Evolutionary conservation across 2,888 invertebrate genomes (phyloP).

Genomic region (Chouioia cunea): DNA sequence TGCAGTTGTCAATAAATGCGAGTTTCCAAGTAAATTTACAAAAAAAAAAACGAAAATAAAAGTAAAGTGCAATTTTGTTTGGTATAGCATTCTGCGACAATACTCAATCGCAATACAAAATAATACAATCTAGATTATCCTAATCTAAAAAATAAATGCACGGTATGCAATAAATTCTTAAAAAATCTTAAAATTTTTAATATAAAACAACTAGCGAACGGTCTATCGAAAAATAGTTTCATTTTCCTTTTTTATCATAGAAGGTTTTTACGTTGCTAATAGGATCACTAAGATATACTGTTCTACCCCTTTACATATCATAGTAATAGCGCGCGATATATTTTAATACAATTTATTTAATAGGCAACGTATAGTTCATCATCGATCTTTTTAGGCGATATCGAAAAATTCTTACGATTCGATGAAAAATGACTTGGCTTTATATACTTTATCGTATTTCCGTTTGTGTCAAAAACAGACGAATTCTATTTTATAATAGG

Average conservation of each 20-base stretch:
- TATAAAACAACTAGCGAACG: too few relatives aligned
- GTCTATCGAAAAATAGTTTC: too few relatives aligned
- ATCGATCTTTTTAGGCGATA: slow-evolving; percentile 16
- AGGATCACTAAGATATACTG: too few relatives aligned
- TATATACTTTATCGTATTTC: slow-evolving; percentile 12
- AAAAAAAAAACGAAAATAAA: slow-evolving; percentile 23
- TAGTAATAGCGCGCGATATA: too few relatives aligned
- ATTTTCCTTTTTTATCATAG: too few relatives aligned
- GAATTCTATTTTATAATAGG: too few relatives aligned
- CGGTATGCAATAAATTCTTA: not conserved
- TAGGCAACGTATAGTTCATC: not conserved
- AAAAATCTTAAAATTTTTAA: too few relatives aligned
- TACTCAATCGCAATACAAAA: slow-evolving; percentile 10
- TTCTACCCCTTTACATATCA: slow-evolving; percentile 17
- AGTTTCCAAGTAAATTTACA: slow-evolving; percentile 27
- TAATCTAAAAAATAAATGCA: not conserved
- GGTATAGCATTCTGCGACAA: slow-evolving; percentile 31
- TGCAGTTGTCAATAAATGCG: slow-evolving; percentile 13
- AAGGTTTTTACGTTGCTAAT: too few relatives aligned
- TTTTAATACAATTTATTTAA: too few relatives aligned
- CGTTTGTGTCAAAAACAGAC: too few relatives aligned
- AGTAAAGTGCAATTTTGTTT: slow-evolving; percentile 19
- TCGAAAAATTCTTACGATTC: slow-evolving; percentile 27
- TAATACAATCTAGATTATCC: too few relatives aligned
- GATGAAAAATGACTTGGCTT: slow-evolving; percentile 17